A percentile compares a stretch with the other conserved stretches of the same genome.
phyloP scores from a whole-genome alignment of 2,888 invertebrate species.

The Scaptodrosophila latifasciaeformis region DNA sequence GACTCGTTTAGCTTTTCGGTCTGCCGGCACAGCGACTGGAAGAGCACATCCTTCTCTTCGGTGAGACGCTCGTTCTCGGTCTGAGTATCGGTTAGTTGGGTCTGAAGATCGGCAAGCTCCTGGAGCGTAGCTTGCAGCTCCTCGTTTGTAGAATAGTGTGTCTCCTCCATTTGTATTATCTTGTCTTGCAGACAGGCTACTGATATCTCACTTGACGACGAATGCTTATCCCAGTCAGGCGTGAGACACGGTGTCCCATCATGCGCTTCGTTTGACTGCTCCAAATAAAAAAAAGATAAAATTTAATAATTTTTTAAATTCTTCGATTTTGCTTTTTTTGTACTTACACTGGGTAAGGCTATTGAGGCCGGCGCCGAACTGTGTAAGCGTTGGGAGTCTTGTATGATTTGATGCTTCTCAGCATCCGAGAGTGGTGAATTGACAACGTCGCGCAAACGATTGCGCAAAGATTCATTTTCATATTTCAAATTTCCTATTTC shows the following conservation, averaged over 20 bases:
- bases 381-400: slow-evolving; percentile 83
- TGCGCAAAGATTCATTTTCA: slow-evolving; percentile 85
- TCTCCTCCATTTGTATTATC: slow-evolving; percentile 80
- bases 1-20: slow-evolving; percentile 94
- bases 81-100: slow-evolving; percentile 89
- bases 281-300: slow-evolving; percentile 3
- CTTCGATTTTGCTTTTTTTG: too few species aligned
- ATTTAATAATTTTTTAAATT: not conserved
- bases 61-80: slow-evolving; percentile 90
- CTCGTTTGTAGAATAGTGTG: slow-evolving; percentile 86
- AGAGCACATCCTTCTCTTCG: slow-evolving; percentile 91
- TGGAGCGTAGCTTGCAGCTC: slow-evolving; percentile 95
- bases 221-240: slow-evolving; percentile 94
- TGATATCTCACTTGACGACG: slow-evolving; percentile 91
- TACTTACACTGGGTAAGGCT: slow-evolving; percentile 76
- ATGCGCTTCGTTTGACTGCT: slow-evolving; percentile 44
- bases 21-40: slow-evolving; percentile 93
- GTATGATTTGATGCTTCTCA: slow-evolving; percentile 87
- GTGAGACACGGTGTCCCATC: slow-evolving; percentile 82
- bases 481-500: slow-evolving; percentile 80
- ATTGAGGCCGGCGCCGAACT: slow-evolving; percentile 86
- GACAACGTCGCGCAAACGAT: slow-evolving; percentile 85
- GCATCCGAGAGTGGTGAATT: slow-evolving; percentile 89
- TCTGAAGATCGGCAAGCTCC: slow-evolving; percentile 91
- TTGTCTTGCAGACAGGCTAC: slow-evolving; percentile 95